phyloP scores from a whole-genome alignment of 2,888 invertebrate species.

The Idaea straminata region DNA sequence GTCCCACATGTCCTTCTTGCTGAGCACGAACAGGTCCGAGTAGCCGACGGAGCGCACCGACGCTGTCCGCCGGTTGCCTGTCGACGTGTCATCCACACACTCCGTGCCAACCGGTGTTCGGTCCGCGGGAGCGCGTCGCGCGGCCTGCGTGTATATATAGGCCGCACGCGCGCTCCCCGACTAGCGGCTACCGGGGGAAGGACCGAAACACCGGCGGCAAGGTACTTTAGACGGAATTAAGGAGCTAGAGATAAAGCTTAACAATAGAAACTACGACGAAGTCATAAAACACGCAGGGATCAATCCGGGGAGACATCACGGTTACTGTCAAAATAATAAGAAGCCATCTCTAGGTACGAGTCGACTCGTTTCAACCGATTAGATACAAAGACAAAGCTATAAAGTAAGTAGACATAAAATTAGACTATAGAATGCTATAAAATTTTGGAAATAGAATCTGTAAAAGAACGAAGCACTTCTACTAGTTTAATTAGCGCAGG shows the following conservation, averaged over 20 bases:
- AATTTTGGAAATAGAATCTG: conserved; percentile 44
- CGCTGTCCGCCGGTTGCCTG: conserved; percentile 98
- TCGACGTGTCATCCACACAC: conserved; percentile 80
- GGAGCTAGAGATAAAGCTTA: conserved; percentile 37
- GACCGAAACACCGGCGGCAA: conserved; percentile 55
- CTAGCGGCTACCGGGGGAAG: conserved; percentile 34
- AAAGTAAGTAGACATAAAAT: conserved; percentile 37
- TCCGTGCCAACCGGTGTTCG: conserved; percentile 76
- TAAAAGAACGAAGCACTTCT: conserved; percentile 68
- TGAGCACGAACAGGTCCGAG: conserved; percentile 98
- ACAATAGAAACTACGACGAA: conserved; percentile 41
- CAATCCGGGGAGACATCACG: conserved; percentile 50
- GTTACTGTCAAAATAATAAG: conserved; percentile 51
- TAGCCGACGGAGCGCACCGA: conserved; percentile 99
- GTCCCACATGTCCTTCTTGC: conserved; percentile 99
- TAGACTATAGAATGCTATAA: conserved; percentile 45
- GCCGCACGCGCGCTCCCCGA: conserved; percentile 9
- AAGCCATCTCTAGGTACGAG: conserved; percentile 64
- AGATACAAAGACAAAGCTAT: conserved; percentile 62
- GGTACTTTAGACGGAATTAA: conserved; percentile 35
- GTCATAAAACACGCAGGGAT: conserved; percentile 46
- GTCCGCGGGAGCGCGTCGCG: conserved; percentile 27
- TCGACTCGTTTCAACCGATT: conserved; percentile 57
- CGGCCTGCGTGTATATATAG: not conserved
- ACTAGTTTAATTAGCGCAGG: conserved; percentile 55